A percentile compares a stretch with the other conserved stretches of the same genome.
phyloP scores from a whole-genome alignment of 2,888 invertebrate genomes.

The Hoplodrina ambigua region DNA sequence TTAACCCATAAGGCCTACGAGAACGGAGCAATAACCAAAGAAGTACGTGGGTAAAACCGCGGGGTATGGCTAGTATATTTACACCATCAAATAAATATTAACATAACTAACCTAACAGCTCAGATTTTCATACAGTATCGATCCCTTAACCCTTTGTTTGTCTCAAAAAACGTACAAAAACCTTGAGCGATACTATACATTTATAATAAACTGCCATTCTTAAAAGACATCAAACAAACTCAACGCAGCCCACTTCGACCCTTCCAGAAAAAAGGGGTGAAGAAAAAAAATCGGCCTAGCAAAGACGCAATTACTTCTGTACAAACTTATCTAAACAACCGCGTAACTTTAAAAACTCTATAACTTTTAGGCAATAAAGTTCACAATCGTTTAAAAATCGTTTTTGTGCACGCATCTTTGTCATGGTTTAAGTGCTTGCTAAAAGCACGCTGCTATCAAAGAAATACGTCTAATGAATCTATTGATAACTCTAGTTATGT shows the following conservation, averaged over 20 bases:
- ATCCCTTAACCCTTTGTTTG: slow-evolving; percentile 27
- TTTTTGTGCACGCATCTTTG: slow-evolving; percentile 59
- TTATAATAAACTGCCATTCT: slow-evolving; percentile 64
- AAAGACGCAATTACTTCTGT: slow-evolving; percentile 88
- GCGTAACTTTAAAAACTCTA: slow-evolving; percentile 32
- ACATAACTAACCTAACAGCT: slow-evolving; percentile 1
- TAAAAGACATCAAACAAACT: slow-evolving; percentile 66
- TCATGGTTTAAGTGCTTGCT: slow-evolving; percentile 76
- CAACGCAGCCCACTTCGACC: slow-evolving; percentile 70
- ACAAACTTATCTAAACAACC: slow-evolving; percentile 64
- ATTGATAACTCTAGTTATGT: slow-evolving; percentile 86
- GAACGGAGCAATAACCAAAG: no score
- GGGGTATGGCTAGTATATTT: no score
- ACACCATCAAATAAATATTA: background rate
- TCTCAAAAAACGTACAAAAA: slow-evolving; percentile 40
- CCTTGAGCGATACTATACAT: slow-evolving; percentile 50
- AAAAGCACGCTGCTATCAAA: slow-evolving; percentile 88
- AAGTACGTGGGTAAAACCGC: no score
- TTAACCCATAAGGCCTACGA: no score
- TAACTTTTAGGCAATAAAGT: slow-evolving; percentile 60
- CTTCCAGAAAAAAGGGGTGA: slow-evolving; percentile 73
- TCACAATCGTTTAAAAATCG: slow-evolving; percentile 62
- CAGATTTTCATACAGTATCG: slow-evolving; percentile 37
- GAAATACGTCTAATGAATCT: slow-evolving; percentile 90
- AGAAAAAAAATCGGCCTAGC: slow-evolving; percentile 79